Conservation (phyloP, 1,140 invertebrate species). For the Zaprionus tsacasi region DNA sequence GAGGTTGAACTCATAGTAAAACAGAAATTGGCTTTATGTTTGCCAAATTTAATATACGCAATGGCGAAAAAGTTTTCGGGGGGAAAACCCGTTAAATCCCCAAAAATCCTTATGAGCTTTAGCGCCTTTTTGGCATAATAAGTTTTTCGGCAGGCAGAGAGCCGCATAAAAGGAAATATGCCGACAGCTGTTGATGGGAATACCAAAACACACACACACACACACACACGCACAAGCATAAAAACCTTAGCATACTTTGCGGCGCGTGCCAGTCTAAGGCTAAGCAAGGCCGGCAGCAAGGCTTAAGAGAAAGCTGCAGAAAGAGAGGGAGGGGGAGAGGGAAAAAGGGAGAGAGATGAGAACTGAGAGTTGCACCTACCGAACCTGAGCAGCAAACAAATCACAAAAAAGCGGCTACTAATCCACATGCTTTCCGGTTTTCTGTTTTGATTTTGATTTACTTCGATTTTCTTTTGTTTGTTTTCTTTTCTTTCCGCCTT, state of each 20-base stretch:
- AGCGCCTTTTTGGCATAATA: constrained; percentile 75
- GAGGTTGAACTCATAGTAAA: not conserved
- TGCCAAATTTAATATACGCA: constrained; percentile 6
- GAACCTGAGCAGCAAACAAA: constrained; percentile 77
- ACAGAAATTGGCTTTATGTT: not conserved
- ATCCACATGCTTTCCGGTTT: constrained; percentile 77
- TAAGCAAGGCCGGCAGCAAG: constrained; percentile 42
- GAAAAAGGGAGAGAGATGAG: not conserved
- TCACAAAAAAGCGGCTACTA: constrained; percentile 79
- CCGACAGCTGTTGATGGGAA: constrained; percentile 72
- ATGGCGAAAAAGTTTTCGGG: not conserved
- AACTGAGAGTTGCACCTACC: constrained; percentile 61
- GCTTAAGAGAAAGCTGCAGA: constrained; percentile 54
- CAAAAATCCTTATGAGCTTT: constrained; percentile 53
- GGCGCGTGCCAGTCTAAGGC: constrained; percentile 49
- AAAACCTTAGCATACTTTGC: constrained; percentile 63
- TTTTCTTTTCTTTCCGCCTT: constrained; percentile 23
- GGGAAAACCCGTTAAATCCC: constrained; percentile 50
- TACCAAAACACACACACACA: constrained; percentile 36
- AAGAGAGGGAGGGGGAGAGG: not conserved
- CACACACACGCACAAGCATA: constrained; percentile 28
- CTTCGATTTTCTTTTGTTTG: constrained; percentile 37
- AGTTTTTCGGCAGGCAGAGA: constrained; percentile 49
- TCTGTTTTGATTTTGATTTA: constrained; percentile 71
- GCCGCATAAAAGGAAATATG: constrained; percentile 47